Base-by-base conservation (phyloP, 2,797 vertebrate genomes). In the Ambastaia sidthimunki region DNA sequence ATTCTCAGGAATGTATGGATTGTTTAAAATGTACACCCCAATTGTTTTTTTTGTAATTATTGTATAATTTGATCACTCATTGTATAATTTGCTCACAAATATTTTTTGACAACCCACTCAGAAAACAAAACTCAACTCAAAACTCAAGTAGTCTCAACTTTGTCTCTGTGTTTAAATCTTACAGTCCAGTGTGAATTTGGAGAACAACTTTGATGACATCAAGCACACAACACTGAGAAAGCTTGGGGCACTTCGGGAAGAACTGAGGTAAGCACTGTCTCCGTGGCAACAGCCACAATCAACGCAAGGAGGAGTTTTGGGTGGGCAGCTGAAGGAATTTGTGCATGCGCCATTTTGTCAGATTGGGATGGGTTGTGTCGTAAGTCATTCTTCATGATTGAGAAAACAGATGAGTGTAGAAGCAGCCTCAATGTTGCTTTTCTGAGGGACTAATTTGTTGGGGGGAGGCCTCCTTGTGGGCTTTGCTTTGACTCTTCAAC, bases 391-490 rank as follows among this genome's bases (percentile, higher is more conserved):
- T 94, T 95, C 92, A 95, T 95, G 95, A 95, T 93, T 94, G 93
- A 93, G 93, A 59, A 34, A 80, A 73, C 62, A 50, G 50, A 80
- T 23, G 62, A 25, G n/a, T 80, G 71, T 74, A 73, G 44, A 62
- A 7, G 93, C 93, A 94, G 93, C 90, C 94, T 95, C 92, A 93
- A 92, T 92, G 90, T 90, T 90, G 91, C 93, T 93, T 94, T 95
- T 80, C 94, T 91, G 93, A 95, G 94, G 94, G 94, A 95, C 95
- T 95, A 93, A 95, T 96, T 96, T 96, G 94, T 94, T 94, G 94
- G 92, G 88, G 89, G 93, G 93, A 92, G 90, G 90, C 89, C 92
- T 94, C 95, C 94, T 93, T 93, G 85, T 92, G 93, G 94, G 92
- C 90, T 92, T 89, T 90, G 89, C 93, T 94, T 94, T 91, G 90